Evolutionary conservation across 2,113 vertebrate genomes (phyloP), one percentile per base, ranked within the genome.

Genomic region (Australoheros scitulus): DNA sequence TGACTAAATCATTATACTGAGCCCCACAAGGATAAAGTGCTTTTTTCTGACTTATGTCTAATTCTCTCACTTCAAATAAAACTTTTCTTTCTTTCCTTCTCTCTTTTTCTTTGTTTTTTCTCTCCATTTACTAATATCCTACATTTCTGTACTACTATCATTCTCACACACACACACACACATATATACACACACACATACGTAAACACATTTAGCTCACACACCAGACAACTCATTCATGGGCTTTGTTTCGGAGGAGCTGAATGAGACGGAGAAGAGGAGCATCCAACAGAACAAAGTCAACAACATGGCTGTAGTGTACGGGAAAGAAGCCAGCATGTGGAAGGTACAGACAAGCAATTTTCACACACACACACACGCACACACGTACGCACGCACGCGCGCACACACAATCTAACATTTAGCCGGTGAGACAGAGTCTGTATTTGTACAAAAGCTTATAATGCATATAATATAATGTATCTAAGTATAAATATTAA

Each of bases 191-290:
- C 10, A 56, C 47, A 36, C 61, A 64, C n/a, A 7, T 60, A 74
- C 79, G 65, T 61, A 20, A 61, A 50, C 61, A 63, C 24, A 36
- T 81, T 32, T 94, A 99, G 98, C 98, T 91, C 98, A 99, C 94
- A 99, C 98, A n/a, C 98, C 98, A 0, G 98, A 99, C 94, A 99
- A 99, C 94, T 99, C 98, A 85, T 99, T 99, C 94, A 99, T 99
- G 98, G 98, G 98, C 85, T 99, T 99, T 1, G 98, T 98, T 90
- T 97, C 97, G 0, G 98, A 99, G 94, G 97, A 98, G 94, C 96
- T 99, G 87, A 99, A 97, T 63, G 94, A 96, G 83, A 98, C 98
- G 0, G 97, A 98, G 95, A 97, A 93, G 94, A 95, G 96, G 60
- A 94, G 93, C 84, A 97, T 99, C 92, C 95, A 95, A 85, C 94